Base-by-base conservation (phyloP, 2,113 vertebrate genomes). In the Taxidea taxus region DNA sequence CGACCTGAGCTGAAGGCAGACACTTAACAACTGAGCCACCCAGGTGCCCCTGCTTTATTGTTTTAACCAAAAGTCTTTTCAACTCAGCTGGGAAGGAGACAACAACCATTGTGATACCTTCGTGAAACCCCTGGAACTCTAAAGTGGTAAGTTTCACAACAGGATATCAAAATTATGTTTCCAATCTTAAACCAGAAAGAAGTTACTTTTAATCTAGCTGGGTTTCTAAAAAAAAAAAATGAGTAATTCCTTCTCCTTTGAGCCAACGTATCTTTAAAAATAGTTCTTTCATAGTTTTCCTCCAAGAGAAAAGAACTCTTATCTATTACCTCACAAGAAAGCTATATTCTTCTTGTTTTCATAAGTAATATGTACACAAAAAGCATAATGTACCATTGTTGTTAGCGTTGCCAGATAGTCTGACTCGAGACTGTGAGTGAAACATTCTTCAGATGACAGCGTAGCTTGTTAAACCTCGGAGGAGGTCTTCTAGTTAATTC, bases 401-500 rank as follows among this genome's bases (percentile, higher is more conserved):
- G 78, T 91, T 85, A 44, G 77, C 6, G 12, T 54, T 84, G 39
- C 60, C 54, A 81, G 60, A 34, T 10, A 82, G n/a, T 85, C 93
- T 91, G 42, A 92, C 49, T 85, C 88, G 49, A 44, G 31, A 68
- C 44, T 82, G 31, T 47, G 64, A 94, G 14, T 54, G 39, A 94
- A 87, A 96, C n/a, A 34, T 51, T 78, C 74, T 83, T 97, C 64
- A 83, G 86, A 80, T 75, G 68, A 68, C 56, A 85, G 68, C 21
- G 15, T 60, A 84, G 60, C 16, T 80, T 88, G 68, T 66, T 90
- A 47, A 49, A 7, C 39, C 68, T 84, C 75, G 42, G 75, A 47
- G 13, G 56, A 86, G 25, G 60, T 58, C 58, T 91, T 96, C 56
- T 51, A 95, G 47, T 96, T 90, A 42, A 94, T 90, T 87, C 66